These are phyloP conservation scores for Globodera rostochiensis DNA, from an alignment of 1,140 invertebrate species.

Conservation along the genomic window DNA sequence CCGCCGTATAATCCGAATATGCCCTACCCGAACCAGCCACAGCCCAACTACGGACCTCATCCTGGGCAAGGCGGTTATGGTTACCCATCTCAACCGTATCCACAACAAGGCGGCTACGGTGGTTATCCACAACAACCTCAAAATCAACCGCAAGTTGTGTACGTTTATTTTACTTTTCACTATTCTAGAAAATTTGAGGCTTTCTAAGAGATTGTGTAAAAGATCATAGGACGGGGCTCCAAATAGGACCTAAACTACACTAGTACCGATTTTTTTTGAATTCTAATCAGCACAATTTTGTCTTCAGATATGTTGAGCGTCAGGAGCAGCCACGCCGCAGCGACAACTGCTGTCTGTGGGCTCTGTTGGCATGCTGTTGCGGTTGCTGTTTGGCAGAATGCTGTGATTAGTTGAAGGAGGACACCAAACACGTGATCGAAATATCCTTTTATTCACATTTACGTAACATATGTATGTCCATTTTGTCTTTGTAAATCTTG, in stretches of 20 bases:
- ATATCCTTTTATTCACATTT: too few species aligned
- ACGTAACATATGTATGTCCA: too few species aligned
- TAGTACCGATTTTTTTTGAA: conserved; percentile 4
- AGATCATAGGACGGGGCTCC: neutral
- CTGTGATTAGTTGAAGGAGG: conserved; percentile 31
- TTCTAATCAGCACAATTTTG: neutral
- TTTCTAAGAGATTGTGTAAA: too few species aligned
- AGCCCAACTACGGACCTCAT: conserved; percentile 38
- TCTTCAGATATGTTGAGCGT: conserved; percentile 36
- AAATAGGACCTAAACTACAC: neutral
- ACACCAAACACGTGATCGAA: too few species aligned
- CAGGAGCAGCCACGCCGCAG: conserved; percentile 14
- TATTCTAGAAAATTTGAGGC: too few species aligned
- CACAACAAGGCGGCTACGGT: conserved; percentile 29
- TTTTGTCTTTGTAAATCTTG: too few species aligned
- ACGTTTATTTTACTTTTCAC: conserved; percentile 14
- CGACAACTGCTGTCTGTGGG: conserved; percentile 45
- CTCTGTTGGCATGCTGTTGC: conserved; percentile 42
- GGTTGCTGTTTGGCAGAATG: conserved; percentile 45
- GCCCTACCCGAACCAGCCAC: conserved; percentile 24
- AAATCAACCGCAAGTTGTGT: conserved; percentile 47
- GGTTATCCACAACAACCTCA: conserved; percentile 39
- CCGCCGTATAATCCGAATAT: conserved; percentile 35
- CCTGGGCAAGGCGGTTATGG: conserved; percentile 29
- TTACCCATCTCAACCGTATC: conserved; percentile 26